Base-by-base conservation (phyloP, 2,113 vertebrate species). In the Zosterops hypoxanthus region DNA sequence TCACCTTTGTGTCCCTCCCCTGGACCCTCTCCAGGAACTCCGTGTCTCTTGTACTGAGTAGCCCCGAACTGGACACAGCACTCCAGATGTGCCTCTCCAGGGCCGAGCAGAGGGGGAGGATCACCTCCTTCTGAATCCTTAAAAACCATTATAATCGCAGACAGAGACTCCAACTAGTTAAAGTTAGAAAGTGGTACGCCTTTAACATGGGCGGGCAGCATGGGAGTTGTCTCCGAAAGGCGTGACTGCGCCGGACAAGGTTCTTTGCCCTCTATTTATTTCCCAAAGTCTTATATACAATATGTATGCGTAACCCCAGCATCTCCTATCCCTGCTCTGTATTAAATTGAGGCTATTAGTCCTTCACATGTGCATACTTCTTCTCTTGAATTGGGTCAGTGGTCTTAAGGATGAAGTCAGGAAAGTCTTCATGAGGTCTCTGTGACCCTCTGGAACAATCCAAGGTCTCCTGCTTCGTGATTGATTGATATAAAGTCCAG, bases 11-110 rank as follows among this genome's bases (percentile, higher is more conserved):
- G 11, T 18, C 20, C 4, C 20, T 53, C 5, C 2, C 2, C 4
- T 19, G 29, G 19, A 41, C 14, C 16, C 13, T 21, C 4, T 26
- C n/a, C 70, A 15, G 47, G 2, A 53, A 5, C 47, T 68, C 46
- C 24, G 2, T 25, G 13, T 60, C 15, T 18, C 42, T 2, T 12
- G 41, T 12, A 1, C 47, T 11, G 41, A 61, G 29, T 2, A 49
- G 55, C 41, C 41, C 55, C 8, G 21, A 47, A 12, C 6, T 1
- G 41, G 8, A 22, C 63, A 5, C 41, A 34, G 61, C n/a, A 4
- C 6, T 31, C 21, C 63, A 4, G 25, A 5, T 4, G 55, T 2
- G 3, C 29, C n/a, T 19, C n/a, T 1, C 19, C 29, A 6, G 46
- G 20, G 13, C 33, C 2, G 0, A 22, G 46, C 36, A 18, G 29